Base-by-base conservation (phyloP, 2,113 vertebrate genomes). In the Cyanoliseus patagonus region DNA sequence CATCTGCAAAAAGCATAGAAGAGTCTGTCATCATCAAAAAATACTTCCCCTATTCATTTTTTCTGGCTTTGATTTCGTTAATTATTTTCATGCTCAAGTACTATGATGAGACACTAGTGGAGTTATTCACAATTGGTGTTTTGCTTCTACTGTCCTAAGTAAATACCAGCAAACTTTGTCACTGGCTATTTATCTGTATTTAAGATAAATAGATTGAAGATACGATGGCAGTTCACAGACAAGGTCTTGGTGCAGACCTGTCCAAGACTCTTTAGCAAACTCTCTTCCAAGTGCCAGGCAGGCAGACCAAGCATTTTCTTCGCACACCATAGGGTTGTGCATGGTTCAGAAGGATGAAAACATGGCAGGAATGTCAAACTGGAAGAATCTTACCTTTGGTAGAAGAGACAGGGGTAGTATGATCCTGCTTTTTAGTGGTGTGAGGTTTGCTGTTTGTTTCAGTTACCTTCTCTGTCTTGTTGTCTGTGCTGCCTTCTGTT, bases 381-480 rank as follows among this genome's bases (percentile, higher is more conserved):
- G 61, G 37, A 31, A 64, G 44, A 69, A 83, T 17, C 23, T 94
- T 97, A 99, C 98, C 98, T 98, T 67, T 96, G 31, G 97, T 98
- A 51, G 92, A 90, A 86, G 88, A 97, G 25, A 62, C 39, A 31
- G 97, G 94, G 17, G 11, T 7, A 52, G 83, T 90, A 91, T 84
- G 95, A 4, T 97, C 41, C 7, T 68, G 57, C 5, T 81, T 92
- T 79, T 73, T 96, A 75, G 72, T 16, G 37, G 55, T 2, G 28
- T 72, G 28, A 37, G 42, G 52, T 27, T 17, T 53, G 87, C 72
- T 97, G 88, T 70, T 86, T 37, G 39, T 61, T 25, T 41, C 52
- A 14, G 35, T 23, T 55, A 89, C 22, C 33, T 15, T 59, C 57
- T 59, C 57, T 59, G 57, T 59, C 13, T 59, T 59, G 13, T 24